Percentiles rank a stretch among this genome's conserved stretches.
phyloP scores from a whole-genome alignment of 2,888 invertebrate genomes.

The Cataglyphis livida region DNA sequence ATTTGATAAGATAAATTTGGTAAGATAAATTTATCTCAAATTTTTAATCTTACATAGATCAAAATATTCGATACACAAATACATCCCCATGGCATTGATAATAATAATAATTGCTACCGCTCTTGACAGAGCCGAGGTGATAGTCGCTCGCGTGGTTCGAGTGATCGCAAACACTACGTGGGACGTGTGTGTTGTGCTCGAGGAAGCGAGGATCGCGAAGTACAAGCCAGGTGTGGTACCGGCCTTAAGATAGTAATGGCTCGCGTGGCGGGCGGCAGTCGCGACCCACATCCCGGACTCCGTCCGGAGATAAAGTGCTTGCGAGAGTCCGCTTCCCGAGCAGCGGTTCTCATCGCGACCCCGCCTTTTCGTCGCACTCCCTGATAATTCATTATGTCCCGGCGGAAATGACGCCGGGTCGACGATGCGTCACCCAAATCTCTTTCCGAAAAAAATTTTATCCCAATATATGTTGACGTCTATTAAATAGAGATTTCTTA shows the following conservation, averaged over 20 bases:
- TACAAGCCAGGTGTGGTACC: constrained; percentile 77
- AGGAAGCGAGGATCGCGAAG: constrained; percentile 49
- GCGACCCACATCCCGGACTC: constrained; percentile 84
- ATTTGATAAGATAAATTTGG: no score
- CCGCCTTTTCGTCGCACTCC: constrained; percentile 76
- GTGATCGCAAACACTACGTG: constrained; percentile 29
- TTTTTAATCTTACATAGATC: neutral
- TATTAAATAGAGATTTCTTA: neutral
- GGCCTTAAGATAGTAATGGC: constrained; percentile 76
- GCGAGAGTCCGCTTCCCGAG: constrained; percentile 79
- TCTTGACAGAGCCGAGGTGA: constrained; percentile 16
- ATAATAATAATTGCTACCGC: constrained; percentile 30
- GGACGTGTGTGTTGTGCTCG: constrained; percentile 36
- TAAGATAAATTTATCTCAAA: neutral
- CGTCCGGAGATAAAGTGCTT: constrained; percentile 81
- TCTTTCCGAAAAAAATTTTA: neutral
- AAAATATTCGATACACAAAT: neutral
- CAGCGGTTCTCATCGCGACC: constrained; percentile 84
- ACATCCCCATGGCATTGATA: neutral
- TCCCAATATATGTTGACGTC: neutral
- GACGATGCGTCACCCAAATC: no score
- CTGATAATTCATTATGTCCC: neutral
- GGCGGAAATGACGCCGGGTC: neutral
- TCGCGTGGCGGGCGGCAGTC: constrained; percentile 84
- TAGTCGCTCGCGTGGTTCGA: constrained; percentile 23